These are phyloP conservation scores for Campoplex capitator DNA, from an alignment of 2,888 invertebrate species.

Conservation along the genomic window DNA sequence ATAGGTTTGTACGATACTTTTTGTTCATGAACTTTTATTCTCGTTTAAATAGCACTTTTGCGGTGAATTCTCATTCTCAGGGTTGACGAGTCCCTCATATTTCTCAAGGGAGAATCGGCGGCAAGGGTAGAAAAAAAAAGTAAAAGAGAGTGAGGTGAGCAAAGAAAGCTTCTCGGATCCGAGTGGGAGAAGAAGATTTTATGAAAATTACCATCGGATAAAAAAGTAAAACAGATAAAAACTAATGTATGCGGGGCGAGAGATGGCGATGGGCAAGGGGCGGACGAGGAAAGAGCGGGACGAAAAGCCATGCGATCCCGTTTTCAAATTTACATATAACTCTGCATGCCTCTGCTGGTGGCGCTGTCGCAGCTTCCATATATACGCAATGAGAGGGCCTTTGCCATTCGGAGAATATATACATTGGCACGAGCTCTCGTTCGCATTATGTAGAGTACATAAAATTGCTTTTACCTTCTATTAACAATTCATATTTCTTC, in stretches of 20 bases:
- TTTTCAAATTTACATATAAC: conserved; percentile 64
- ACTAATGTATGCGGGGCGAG: conserved; percentile 81
- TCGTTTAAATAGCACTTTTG: conserved; percentile 60
- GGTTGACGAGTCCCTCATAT: conserved; percentile 20
- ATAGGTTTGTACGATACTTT: conserved; percentile 17
- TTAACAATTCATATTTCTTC: conserved; percentile 84
- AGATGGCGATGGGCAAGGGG: conserved; percentile 46
- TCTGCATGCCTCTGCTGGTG: conserved; percentile 15
- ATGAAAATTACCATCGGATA: conserved; percentile 81
- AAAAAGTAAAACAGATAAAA: conserved; percentile 82
- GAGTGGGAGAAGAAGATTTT: conserved; percentile 75
- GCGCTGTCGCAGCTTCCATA: conserved; percentile 28
- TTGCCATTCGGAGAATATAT: conserved; percentile 75
- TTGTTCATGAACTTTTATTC: conserved; percentile 38
- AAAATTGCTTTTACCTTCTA: conserved; percentile 84
- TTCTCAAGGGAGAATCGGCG: conserved; percentile 57
- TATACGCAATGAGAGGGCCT: conserved; percentile 5
- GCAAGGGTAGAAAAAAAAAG: conserved; percentile 21
- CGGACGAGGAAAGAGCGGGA: conserved; percentile 58
- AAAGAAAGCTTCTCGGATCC: conserved; percentile 52
- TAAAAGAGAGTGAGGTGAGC: conserved; percentile 32
- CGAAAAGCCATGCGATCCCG: conserved; percentile 50
- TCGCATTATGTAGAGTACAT: conserved; percentile 82
- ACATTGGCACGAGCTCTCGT: conserved; percentile 73
- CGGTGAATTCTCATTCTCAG: conserved; percentile 21